A percentile compares a stretch with the other conserved stretches of the same genome.
Evolutionary conservation across 2,797 vertebrate genomes (phyloP).

Genomic region (Lepus townsendii): DNA sequence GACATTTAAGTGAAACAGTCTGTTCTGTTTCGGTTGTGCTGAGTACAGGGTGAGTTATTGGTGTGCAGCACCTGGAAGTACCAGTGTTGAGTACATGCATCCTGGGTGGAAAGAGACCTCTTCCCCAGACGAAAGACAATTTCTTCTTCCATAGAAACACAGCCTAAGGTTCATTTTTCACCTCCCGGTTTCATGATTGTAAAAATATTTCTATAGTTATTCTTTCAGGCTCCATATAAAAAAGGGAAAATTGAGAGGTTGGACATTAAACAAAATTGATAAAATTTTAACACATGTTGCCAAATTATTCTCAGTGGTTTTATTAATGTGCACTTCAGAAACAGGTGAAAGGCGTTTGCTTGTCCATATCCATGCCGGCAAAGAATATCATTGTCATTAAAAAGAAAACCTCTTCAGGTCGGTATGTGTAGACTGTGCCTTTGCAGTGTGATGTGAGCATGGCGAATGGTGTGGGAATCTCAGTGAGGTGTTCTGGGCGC

Average conservation of each 20-base stretch:
- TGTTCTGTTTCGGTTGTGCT: not conserved
- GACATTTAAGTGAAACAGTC: not conserved
- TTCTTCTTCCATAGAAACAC: not conserved
- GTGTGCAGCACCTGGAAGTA: not conserved
- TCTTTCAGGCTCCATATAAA: not conserved
- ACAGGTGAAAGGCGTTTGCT: not conserved
- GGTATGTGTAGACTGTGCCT: not conserved
- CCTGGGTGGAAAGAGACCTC: not conserved
- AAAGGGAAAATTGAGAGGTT: not conserved
- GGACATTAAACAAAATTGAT: not conserved
- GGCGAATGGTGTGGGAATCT: not conserved
- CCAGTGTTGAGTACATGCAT: not conserved
- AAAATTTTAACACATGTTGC: slow-evolving; percentile 36
- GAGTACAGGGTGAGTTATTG: not conserved
- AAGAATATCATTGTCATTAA: not conserved
- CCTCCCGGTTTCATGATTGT: not conserved
- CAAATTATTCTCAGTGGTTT: not conserved
- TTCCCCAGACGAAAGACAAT: not conserved
- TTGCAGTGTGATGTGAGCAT: not conserved
- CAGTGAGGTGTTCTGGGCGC: not conserved
- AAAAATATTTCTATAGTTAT: not conserved
- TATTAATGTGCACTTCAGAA: not conserved
- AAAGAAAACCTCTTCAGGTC: slow-evolving; percentile 12
- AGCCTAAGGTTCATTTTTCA: not conserved
- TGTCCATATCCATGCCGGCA: not conserved